Base-by-base conservation (phyloP, 2,888 invertebrate genomes). In the Dorcus parallelipipedus region DNA sequence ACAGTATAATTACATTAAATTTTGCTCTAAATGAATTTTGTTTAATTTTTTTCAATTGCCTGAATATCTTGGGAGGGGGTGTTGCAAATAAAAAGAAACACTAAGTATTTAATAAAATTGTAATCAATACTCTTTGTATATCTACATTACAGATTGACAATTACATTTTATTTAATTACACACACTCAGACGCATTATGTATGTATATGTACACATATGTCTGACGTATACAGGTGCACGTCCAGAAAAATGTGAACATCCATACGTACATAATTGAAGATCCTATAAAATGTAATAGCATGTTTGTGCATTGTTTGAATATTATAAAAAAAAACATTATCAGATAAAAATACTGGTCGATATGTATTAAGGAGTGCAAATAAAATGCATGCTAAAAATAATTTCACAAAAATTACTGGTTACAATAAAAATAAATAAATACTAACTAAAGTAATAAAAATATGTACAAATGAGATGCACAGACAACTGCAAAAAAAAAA, bases 291-390 rank as follows among this genome's bases (percentile, higher is more conserved):
- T 55, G 40, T 55, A 38, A 65, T 71, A 73, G 73, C 72, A 72
- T 74, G 72, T 75, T 74, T 75, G 73, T 73, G 73, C 69, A 69
- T 68, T 63, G 62, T 63, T 63, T 54, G 66, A 69, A 67, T 68
- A 68, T 64, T 66, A 64, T 59, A 66, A 33, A 33, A 33, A 26
- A 33, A 67, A 65, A 45, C 39, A 45, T 47, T 56, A 52, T 51
- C 9, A 45, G 47, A 48, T 39, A 56, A 14, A 38, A 59, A 55
- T 61, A 64, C 59, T 58, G 63, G 54, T 60, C 33, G 58, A 55
- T 53, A 57, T 55, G 60, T 63, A 64, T 56, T 49, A 26, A 33
- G 26, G 26, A 33, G 54, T 54, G 54, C 54, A 54, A 49, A 23
- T 47, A 54, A 47, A 54, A 9, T 20, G 23, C 41, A 50, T 49